Base-by-base conservation (phyloP, 2,113 vertebrate species). In the Gulo gulo region DNA sequence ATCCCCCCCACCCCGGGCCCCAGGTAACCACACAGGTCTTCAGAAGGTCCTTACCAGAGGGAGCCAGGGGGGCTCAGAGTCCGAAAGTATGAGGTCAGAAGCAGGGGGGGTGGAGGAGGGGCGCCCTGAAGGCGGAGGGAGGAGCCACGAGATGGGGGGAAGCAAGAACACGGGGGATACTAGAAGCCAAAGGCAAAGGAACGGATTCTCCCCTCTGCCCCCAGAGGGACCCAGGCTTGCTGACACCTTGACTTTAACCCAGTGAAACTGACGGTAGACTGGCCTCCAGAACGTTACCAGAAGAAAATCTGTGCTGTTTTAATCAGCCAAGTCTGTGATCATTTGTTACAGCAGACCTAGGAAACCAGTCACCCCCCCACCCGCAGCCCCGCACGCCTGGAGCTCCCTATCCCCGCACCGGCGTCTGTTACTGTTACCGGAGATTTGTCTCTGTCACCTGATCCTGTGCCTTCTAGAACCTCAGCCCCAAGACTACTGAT, bases 361-460 rank as follows among this genome's bases (percentile, higher is more conserved):
- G 78, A 42, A 26, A 81, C 0, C 7, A 29, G 42, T 61, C 59
- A 26, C 59, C 59, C 57, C 57, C 59, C 24, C 23, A 7, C 24
- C 24, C 24, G 0, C 10, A 4, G 3, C 69, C 65, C 63, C 6
- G 8, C 36, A 6, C 1, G 3, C 65, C 65, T 13, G 52, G 50
- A 57, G 47, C 47, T 47, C 26, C 50, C 79, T 6, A 1, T 6
- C 47, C 76, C 26, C 7, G 1, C 20, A 0, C 26, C 1, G 20
- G 11, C 29, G 4, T 0, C 10, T 6, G 0, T 6, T 10, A 1
- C 29, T 57, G 8, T 83, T 13, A 26, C 14, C 16, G 5, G 52
- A 29, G 34, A 45, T 57, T 42, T 42, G 26, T 29, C 65, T 59
- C 63, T 9, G 23, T 61, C 42, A 7, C 36, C 7, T 57, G 63